These are phyloP conservation scores for Patella vulgata DNA, from an alignment of 1,140 invertebrate species.

Conservation along the genomic window DNA sequence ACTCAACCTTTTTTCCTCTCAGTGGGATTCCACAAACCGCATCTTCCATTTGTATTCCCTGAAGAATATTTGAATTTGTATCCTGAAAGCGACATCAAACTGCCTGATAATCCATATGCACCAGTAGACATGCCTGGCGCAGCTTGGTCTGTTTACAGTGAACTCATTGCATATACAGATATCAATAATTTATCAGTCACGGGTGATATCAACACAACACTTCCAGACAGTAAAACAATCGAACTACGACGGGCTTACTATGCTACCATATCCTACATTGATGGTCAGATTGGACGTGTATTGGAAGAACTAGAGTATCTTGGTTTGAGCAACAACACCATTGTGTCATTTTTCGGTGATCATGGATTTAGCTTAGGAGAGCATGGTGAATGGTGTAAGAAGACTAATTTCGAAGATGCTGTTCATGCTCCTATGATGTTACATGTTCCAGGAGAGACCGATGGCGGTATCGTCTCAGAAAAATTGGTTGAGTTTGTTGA, in stretches of 20 bases:
- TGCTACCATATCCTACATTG: conserved; percentile 80
- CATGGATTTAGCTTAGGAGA: conserved; percentile 91
- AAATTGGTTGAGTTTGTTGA: conserved; percentile 81
- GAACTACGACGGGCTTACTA: conserved; percentile 71
- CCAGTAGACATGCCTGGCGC: conserved; percentile 18
- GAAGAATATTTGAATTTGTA: conserved; percentile 21
- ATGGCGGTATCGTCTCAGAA: conserved; percentile 27
- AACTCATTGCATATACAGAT: conserved; percentile 9
- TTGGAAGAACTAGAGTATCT: conserved; percentile 71
- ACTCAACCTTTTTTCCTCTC: conserved; percentile 28
- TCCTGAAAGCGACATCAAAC: conserved; percentile 9
- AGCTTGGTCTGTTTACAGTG: conserved; percentile 6
- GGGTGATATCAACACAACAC: conserved; percentile 9
- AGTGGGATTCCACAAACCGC: conserved; percentile 28
- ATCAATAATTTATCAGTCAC: not conserved
- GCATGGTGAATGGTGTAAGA: conserved; percentile 86
- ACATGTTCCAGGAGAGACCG: too few species aligned
- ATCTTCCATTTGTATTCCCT: conserved; percentile 32
- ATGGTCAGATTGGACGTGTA: conserved; percentile 79
- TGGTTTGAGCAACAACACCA: conserved; percentile 72
- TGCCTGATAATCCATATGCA: conserved; percentile 13
- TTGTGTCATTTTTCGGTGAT: conserved; percentile 82
- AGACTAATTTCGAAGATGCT: conserved; percentile 86
- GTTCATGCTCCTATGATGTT: conserved; percentile 67
- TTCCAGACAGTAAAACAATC: conserved; percentile 3